phyloP scores from a whole-genome alignment of 2,797 vertebrate genomes.

The Cichlasoma orientale region DNA sequence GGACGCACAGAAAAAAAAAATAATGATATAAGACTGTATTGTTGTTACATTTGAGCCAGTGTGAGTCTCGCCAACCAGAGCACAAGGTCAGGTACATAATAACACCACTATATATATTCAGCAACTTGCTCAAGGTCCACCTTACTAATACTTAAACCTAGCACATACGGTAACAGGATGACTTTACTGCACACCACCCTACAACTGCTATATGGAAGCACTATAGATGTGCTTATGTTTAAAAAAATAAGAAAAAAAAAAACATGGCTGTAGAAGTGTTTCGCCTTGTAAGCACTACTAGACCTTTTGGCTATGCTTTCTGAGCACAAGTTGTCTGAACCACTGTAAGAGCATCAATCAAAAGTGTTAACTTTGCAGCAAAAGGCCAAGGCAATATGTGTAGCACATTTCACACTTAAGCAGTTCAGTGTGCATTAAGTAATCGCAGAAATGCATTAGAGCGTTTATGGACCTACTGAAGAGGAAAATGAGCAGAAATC shows the following conservation, averaged over 20 bases:
- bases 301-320: not conserved
- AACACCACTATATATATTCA: constrained; percentile 11
- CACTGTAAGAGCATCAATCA: constrained; percentile 9
- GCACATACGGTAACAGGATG: not conserved
- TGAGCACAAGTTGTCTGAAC: not conserved
- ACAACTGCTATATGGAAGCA: not conserved
- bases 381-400: not conserved
- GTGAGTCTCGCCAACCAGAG: not conserved
- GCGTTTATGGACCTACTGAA: not conserved
- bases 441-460: not conserved
- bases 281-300: not conserved
- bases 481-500: not conserved
- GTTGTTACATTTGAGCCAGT: not conserved
- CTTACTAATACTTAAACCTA: not conserved
- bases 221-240: not conserved
- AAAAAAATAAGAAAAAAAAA: not conserved
- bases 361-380: not conserved
- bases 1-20: not conserved
- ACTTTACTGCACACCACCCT: not conserved
- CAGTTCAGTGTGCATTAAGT: constrained; percentile 1
- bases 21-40: constrained; percentile 6
- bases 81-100: constrained; percentile 2
- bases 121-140: not conserved
- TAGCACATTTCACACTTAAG: not conserved
- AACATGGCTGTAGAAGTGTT: not conserved